phyloP scores from a whole-genome alignment of 2,888 invertebrate genomes.

The Sturmia bella region DNA sequence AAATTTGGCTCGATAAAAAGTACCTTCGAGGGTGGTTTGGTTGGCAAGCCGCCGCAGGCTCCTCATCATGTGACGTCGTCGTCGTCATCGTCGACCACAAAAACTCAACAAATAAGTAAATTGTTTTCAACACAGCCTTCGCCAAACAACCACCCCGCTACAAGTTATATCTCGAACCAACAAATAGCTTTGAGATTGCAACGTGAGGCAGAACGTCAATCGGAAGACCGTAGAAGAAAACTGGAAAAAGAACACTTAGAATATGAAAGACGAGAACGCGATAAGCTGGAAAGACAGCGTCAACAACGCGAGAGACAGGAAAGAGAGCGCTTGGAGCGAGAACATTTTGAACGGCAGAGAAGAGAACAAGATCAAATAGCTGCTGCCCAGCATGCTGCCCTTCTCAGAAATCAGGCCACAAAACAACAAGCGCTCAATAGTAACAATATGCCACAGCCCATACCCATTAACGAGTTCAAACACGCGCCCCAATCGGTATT shows the following conservation, averaged over 20 bases:
- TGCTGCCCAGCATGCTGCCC: conserved; percentile 77
- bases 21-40: conserved; percentile 86
- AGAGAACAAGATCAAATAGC: conserved; percentile 73
- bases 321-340: conserved; percentile 81
- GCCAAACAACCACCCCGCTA: conserved; percentile 52
- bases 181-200: conserved; percentile 66
- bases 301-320: conserved; percentile 71
- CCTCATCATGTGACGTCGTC: conserved; percentile 81
- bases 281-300: conserved; percentile 63
- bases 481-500: conserved; percentile 91
- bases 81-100: neutral
- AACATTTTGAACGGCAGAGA: conserved; percentile 74
- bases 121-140: conserved; percentile 30
- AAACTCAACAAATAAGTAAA: conserved; percentile 83
- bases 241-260: conserved; percentile 81
- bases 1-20: conserved; percentile 92
- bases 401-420: conserved; percentile 71
- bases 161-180: conserved; percentile 56
- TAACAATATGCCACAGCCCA: conserved; percentile 81
- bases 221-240: conserved; percentile 75
- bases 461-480: conserved; percentile 87
- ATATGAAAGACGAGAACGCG: conserved; percentile 71
- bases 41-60: conserved; percentile 81
- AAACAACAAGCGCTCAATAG: conserved; percentile 75
- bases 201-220: conserved; percentile 71